A percentile compares a stretch with the other conserved stretches of the same genome.
Evolutionary conservation across 2,113 vertebrate genomes (phyloP).

Genomic region (Zapornia atra): DNA sequence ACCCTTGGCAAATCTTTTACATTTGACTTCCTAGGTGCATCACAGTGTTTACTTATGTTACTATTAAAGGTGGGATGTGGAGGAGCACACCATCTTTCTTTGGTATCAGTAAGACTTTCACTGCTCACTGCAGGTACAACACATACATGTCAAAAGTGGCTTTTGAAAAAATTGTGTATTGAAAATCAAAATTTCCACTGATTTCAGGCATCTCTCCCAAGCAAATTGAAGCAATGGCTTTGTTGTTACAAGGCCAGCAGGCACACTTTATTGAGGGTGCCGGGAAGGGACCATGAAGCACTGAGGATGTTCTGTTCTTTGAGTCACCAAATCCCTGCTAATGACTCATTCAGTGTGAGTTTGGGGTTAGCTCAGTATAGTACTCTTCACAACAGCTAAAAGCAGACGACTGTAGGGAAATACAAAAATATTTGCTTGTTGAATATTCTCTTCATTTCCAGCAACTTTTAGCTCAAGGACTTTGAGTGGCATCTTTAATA

Average conservation of each 20-base stretch:
- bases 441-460: neutral
- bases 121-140: neutral
- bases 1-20: neutral
- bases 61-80: neutral
- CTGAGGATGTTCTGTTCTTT: neutral
- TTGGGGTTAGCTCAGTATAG: neutral
- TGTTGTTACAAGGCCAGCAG: neutral
- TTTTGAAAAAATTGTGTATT: neutral
- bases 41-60: neutral
- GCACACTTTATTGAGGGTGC: neutral
- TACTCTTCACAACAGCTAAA: neutral
- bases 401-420: neutral
- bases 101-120: neutral
- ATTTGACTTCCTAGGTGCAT: neutral
- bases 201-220: neutral
- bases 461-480: neutral
- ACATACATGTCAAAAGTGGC: neutral
- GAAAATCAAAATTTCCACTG: neutral
- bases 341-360: neutral
- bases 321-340: neutral
- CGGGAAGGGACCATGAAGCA: neutral
- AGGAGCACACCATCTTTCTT: neutral
- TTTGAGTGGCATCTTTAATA: neutral
- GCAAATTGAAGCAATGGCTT: neutral
- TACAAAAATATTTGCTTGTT: neutral